Percentiles rank a stretch among this genome's conserved stretches.
Evolutionary conservation across 2,888 invertebrate genomes (phyloP).

Genomic region (Athalia cordata): DNA sequence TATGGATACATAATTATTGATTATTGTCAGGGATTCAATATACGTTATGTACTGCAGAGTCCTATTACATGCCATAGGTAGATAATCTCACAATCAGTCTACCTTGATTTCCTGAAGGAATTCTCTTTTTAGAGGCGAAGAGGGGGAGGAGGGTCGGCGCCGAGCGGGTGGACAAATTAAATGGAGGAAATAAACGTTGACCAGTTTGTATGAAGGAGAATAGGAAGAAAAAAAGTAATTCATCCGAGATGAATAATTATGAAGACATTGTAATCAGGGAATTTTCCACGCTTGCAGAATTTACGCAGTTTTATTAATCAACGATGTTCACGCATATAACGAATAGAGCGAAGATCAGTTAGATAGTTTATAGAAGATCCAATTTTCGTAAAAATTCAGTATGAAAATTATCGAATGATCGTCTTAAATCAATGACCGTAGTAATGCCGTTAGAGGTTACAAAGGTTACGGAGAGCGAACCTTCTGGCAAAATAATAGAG

Average conservation of each 20-base stretch:
- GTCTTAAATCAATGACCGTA: background rate
- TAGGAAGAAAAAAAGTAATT: too few relatives aligned
- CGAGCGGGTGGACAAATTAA: background rate
- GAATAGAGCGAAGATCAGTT: too few relatives aligned
- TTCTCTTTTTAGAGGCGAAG: background rate
- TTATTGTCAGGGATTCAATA: conserved; percentile 10
- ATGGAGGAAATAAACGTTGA: background rate
- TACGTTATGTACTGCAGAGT: background rate
- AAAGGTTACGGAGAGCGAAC: conserved; percentile 37
- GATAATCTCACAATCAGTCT: conserved; percentile 27
- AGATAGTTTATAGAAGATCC: too few relatives aligned
- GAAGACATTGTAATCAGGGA: too few relatives aligned
- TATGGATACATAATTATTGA: conserved; percentile 18
- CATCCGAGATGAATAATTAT: too few relatives aligned
- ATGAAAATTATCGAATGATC: conserved; percentile 10
- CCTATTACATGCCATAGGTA: too few relatives aligned
- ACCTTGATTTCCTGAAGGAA: background rate
- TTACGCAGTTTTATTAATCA: too few relatives aligned
- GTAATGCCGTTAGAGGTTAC: conserved; percentile 35
- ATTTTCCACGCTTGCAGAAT: too few relatives aligned
- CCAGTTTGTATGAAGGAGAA: too few relatives aligned
- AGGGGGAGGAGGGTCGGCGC: too few relatives aligned
- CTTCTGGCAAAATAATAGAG: background rate
- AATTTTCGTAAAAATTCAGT: background rate
- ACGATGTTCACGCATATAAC: too few relatives aligned